Base-by-base conservation (phyloP, 1,140 invertebrate species). In the Paraescarpia echinospica region DNA sequence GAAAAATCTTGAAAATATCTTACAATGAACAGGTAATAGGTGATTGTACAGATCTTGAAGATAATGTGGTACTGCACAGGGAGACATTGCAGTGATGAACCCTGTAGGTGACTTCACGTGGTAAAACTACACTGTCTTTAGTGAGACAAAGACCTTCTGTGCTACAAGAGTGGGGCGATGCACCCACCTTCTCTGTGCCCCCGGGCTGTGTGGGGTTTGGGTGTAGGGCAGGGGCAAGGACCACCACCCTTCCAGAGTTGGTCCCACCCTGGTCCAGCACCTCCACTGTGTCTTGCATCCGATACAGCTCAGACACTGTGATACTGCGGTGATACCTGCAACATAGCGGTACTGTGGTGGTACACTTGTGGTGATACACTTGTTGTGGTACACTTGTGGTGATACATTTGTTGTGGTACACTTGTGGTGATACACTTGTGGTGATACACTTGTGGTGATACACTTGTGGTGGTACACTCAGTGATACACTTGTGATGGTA, bases 271-370 rank as follows among this genome's bases (percentile, higher is more conserved):
- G 95, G 35, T 98, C 97, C 1, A 96, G 97, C 14, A 98, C 97
- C n/a, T 96, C 96, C 93, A 98, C 97, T 35, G 98, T 97, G 94
- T 98, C 98, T 93, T 97, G 97, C 96, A 98, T 97, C 95, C 98
- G 97, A 94, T 98, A 98, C 92, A 98, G 96, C 94, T 98, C 98
- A 1, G 98, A 97, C 0, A 98, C 97, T 94, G 97, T 97, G 33
- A 98, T 97, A 0, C 97, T 97, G 89, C 97, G 97, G 95, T 98
- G 97, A 94, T 97, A 96, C 91, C 96, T 96, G 34, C 35, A 92
- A 89, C 34, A 34, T 35, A 92, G 59, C 8, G 59, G 59, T 77
- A 77, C 59, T 77, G 59, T 31, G 0, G 59, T 77, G 59, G 22
- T 77, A 77, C 59, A 77, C 22, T 4, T 41, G 41, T 41, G 27